Base-by-base conservation (phyloP, 2,113 vertebrate genomes). In the Muntiacus muntjak region DNA sequence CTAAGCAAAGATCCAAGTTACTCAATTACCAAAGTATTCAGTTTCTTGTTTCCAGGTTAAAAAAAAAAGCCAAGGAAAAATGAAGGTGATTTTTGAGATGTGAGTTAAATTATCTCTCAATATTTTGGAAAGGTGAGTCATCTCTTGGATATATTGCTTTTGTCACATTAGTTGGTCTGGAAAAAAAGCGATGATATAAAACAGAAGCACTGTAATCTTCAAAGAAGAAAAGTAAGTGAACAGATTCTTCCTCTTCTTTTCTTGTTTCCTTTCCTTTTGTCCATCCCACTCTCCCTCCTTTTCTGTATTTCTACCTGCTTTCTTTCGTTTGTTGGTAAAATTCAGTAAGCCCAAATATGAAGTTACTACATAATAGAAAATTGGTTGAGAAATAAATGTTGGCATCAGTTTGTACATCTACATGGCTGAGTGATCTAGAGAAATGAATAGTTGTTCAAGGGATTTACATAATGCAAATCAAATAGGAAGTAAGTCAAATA, bases 91-190 rank as follows among this genome's bases (percentile, higher is more conserved):
- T 97, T 82, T 97, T 95, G 26, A 97, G 88, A 94, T 97, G 40
- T 94, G 93, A 97, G 50, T 96, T 89, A 98, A 97, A 71, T 94
- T 86, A 62, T 90, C 67, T 98, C 91, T 96, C 92, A 97, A 45
- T 97, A 97, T 92, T 97, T 94, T 96, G 88, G 85, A 86, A 96
- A 91, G 43, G 81, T 97, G 96, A 98, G 54, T 98, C 96, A 95
- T 97, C 43, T 88, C 74, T 93, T 97, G 89, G 84, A 84, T 96
- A 47, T 92, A 90, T 64, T 97, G 47, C 52, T 92, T 96, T 96
- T 94, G 88, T 62, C 85, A 91, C 50, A 67, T 94, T 78, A 96
- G 92, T 96, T 84, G 21, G 47, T 95, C 88, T 94, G 82, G 81
- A 57, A 90, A 78, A 87, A 8, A 43, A 93, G 7, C 58, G 47